Evolutionary conservation across 1,140 invertebrate species (phyloP), one percentile per base, ranked within the genome.

Genomic region (Chelonus insularis): DNA sequence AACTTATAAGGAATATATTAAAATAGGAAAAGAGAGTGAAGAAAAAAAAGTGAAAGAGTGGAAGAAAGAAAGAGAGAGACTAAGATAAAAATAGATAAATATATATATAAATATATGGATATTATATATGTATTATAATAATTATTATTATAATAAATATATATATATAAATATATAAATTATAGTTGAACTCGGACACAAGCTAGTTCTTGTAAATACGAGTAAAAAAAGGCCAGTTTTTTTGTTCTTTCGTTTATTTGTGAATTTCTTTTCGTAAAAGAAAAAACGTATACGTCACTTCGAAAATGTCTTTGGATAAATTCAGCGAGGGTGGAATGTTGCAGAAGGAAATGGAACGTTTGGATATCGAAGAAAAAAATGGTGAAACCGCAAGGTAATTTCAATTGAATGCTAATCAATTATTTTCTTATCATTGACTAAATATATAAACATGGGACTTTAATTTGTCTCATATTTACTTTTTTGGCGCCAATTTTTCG

Each of bases 351-450:
- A 77, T 80, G 72, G 77, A 80, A 36, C 72, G 74, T 39, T 63
- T 80, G 66, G 77, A 80, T 55, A 74, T 79, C 50, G 79, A 80
- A 29, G 79, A 80, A 25, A 80, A 79, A 62, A 80, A 79, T 56
- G 75, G 74, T 55, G 77, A 80, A 41, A 69, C 68, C 48, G 60
- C 66, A 58, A 81, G 78, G 78, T 79, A 80, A 76, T 9, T 61
- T 37, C n/a, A n/a, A n/a, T n/a, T n/a, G n/a, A n/a, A n/a, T n/a
- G n/a, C n/a, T n/a, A n/a, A n/a, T n/a, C n/a, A n/a, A n/a, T n/a
- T n/a, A n/a, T n/a, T n/a, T n/a, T n/a, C n/a, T n/a, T n/a, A n/a
- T n/a, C n/a, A n/a, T n/a, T n/a, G n/a, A n/a, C n/a, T n/a, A n/a
- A n/a, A n/a, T n/a, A n/a, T n/a, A n/a, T n/a, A n/a, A n/a, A n/a